These are phyloP conservation scores for Ptiloglossa arizonensis DNA, from an alignment of 1,140 invertebrate genomes.

Conservation along the genomic window DNA sequence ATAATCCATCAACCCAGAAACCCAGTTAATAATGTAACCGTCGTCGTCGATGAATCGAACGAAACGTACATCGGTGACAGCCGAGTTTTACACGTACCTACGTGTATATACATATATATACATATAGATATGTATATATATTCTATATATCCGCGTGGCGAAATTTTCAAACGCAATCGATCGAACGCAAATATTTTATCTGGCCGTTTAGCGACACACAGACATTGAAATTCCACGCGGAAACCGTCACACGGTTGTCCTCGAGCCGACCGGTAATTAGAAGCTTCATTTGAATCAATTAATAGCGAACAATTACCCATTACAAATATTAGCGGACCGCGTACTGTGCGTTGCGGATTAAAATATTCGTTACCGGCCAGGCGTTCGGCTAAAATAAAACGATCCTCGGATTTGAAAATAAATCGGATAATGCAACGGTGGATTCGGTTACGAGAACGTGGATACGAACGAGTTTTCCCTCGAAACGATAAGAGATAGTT, in stretches of 20 bases:
- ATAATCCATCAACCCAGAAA: conserved; percentile 40
- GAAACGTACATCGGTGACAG: conserved; percentile 1
- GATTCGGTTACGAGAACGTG: background rate
- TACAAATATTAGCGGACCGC: conserved; percentile 15
- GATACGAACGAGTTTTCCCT: too few species aligned
- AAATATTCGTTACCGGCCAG: background rate
- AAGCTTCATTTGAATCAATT: conserved; percentile 37
- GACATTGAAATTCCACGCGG: conserved; percentile 28
- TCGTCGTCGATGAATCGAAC: conserved; percentile 47
- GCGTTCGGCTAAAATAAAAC: background rate
- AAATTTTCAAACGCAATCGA: conserved; percentile 43
- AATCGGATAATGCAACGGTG: background rate
- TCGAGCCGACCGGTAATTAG: conserved; percentile 13
- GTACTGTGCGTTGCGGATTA: background rate
- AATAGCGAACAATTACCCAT: conserved; percentile 30
- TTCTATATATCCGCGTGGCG: too few species aligned
- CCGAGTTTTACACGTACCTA: background rate
- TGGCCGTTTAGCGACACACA: conserved; percentile 32
- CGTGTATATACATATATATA: too few species aligned
- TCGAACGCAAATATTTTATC: conserved; percentile 44
- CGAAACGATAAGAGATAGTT: too few species aligned
- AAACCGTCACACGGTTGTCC: background rate
- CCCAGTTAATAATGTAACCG: conserved; percentile 44
- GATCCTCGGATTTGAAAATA: background rate
- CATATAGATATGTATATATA: too few species aligned